These are phyloP conservation scores for Camponotus pennsylvanicus DNA, from an alignment of 1,140 invertebrate genomes.

Conservation along the genomic window DNA sequence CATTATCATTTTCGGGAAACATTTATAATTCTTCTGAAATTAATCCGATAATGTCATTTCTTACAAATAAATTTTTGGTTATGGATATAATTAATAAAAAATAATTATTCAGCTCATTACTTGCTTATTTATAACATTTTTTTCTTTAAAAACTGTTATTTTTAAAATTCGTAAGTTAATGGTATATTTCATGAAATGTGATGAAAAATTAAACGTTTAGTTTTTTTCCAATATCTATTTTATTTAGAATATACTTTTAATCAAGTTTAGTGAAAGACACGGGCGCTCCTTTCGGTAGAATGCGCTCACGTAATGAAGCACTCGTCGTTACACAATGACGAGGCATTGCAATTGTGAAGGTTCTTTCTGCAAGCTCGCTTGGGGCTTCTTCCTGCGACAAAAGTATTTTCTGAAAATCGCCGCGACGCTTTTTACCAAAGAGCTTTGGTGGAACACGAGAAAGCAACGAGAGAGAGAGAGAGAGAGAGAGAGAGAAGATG, in stretches of 20 bases:
- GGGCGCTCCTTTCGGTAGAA: constrained; percentile 28
- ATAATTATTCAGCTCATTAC: not conserved
- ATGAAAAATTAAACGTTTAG: not conserved
- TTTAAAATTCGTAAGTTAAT: constrained; percentile 10
- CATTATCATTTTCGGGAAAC: not conserved
- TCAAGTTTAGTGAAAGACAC: constrained; percentile 30
- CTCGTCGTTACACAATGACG: constrained; percentile 35
- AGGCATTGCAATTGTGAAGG: constrained; percentile 16
- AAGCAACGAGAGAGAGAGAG: not conserved
- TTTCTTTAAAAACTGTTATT: not conserved
- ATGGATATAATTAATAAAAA: not conserved
- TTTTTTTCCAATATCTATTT: not conserved
- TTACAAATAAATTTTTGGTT: not conserved
- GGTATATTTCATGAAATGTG: not conserved
- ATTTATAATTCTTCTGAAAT: not conserved
- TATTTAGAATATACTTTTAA: constrained; percentile 42
- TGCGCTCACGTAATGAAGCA: constrained; percentile 49
- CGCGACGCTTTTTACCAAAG: constrained; percentile 33
- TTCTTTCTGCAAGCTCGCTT: constrained; percentile 26
- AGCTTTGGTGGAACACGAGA: not conserved
- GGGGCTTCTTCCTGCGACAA: constrained; percentile 1
- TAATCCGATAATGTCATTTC: not conserved
- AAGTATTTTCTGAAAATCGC: constrained; percentile 58
- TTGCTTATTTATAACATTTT: not conserved
- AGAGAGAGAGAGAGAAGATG: not conserved